Conservation (phyloP, 2,113 vertebrate genomes). For the Cynocephalus volans region DNA sequence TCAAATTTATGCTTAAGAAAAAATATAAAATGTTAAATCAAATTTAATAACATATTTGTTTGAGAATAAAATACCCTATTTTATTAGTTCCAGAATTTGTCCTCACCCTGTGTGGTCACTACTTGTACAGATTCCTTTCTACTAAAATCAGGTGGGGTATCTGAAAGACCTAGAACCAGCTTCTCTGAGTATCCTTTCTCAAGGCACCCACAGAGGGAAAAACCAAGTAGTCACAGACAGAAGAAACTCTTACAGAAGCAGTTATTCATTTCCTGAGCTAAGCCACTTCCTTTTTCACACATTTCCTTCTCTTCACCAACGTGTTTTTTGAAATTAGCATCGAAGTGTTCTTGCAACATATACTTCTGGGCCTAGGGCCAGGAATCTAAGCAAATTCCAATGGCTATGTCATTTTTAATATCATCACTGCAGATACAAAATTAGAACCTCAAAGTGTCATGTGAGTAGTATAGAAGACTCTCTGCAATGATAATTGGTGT, state of each 20-base stretch:
- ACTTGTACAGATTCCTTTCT: not conserved
- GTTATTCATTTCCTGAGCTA: slow-evolving; percentile 73
- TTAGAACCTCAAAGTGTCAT: not conserved
- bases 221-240: not conserved
- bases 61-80: not conserved
- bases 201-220: slow-evolving; percentile 45
- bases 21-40: slow-evolving; percentile 15
- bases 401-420: not conserved
- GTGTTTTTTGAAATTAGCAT: slow-evolving; percentile 58
- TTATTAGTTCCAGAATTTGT: not conserved
- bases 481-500: not conserved
- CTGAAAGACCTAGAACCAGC: not conserved
- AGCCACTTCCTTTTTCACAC: slow-evolving; percentile 76
- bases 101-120: not conserved
- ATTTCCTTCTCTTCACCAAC: slow-evolving; percentile 66
- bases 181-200: slow-evolving; percentile 50
- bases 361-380: not conserved
- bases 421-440: slow-evolving; percentile 16
- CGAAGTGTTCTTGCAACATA: slow-evolving; percentile 37
- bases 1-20: slow-evolving; percentile 34
- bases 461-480: not conserved
- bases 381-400: not conserved
- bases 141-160: not conserved
- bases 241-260: not conserved
- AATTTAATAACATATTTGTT: not conserved